phyloP scores from a whole-genome alignment of 2,888 invertebrate species.

The Norana najaformis region DNA sequence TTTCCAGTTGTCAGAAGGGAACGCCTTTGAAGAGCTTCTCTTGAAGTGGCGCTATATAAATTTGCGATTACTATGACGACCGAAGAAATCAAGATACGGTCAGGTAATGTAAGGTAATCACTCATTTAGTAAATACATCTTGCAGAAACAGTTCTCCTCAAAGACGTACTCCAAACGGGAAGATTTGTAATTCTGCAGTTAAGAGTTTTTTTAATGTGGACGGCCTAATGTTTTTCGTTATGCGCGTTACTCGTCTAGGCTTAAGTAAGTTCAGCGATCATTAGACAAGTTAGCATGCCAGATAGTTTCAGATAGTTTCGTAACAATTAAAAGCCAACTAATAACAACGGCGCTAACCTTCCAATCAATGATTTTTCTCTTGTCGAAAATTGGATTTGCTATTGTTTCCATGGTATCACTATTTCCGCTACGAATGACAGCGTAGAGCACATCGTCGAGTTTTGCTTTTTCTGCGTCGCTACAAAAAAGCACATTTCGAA shows the following conservation, averaged over 20 bases:
- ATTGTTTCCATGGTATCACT: constrained; percentile 5
- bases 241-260: too few relatives aligned
- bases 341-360: constrained; percentile 38
- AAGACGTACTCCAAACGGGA: too few relatives aligned
- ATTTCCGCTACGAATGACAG: constrained; percentile 16
- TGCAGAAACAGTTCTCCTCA: too few relatives aligned
- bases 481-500: neutral
- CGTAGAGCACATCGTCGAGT: constrained; percentile 30
- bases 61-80: neutral
- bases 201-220: neutral
- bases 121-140: too few relatives aligned
- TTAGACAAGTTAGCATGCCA: neutral
- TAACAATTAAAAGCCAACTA: neutral
- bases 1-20: too few relatives aligned
- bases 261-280: too few relatives aligned
- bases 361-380: constrained; percentile 44
- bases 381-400: constrained; percentile 32
- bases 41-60: neutral
- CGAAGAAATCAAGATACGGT: neutral
- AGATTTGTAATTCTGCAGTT: neutral
- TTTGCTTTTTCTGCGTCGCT: constrained; percentile 34
- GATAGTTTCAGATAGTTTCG: neutral
- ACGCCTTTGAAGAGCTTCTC: neutral
- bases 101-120: neutral
- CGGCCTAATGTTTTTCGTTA: neutral